Conservation (phyloP, 2,888 invertebrate genomes). For the Drosophila vallismaia region DNA sequence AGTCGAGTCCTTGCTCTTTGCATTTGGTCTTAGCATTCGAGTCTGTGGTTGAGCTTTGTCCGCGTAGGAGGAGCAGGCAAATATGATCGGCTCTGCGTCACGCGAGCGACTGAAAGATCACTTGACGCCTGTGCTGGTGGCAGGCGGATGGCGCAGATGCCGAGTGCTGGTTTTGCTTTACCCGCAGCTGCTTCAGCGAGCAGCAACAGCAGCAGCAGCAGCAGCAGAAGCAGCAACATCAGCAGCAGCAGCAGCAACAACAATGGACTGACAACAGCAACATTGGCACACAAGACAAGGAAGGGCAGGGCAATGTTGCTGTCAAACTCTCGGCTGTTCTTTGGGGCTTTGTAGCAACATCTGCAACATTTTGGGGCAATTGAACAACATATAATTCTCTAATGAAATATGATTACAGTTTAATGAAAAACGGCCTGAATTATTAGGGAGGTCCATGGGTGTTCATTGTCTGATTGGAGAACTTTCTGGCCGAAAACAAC, state of each 20-base stretch:
- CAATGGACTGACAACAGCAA: constrained; percentile 31
- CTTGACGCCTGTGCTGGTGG: constrained; percentile 43
- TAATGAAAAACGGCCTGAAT: constrained; percentile 69
- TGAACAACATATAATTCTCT: constrained; percentile 52
- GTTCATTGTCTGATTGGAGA: constrained; percentile 47
- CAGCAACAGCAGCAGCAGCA: constrained; percentile 31
- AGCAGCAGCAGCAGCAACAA: constrained; percentile 14
- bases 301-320: constrained; percentile 47
- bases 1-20: constrained; percentile 54
- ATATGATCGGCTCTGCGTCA: constrained; percentile 63
- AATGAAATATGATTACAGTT: constrained; percentile 80
- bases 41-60: constrained; percentile 3
- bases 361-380: constrained; percentile 43
- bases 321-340: constrained; percentile 23
- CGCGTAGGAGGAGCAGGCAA: constrained; percentile 49
- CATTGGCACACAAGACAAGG: constrained; percentile 28
- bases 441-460: constrained; percentile 49
- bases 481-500: constrained; percentile 50
- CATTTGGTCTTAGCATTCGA: neutral
- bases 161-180: constrained; percentile 34
- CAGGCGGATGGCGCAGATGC: constrained; percentile 40
- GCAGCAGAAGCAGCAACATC: constrained; percentile 12
- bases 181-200: constrained; percentile 32
- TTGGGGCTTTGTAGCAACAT: constrained; percentile 24
- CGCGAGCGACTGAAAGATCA: constrained; percentile 67